Evolutionary conservation across 2,113 vertebrate genomes (phyloP), one percentile per base, ranked within the genome.

Genomic region (Sinosuthora webbiana): DNA sequence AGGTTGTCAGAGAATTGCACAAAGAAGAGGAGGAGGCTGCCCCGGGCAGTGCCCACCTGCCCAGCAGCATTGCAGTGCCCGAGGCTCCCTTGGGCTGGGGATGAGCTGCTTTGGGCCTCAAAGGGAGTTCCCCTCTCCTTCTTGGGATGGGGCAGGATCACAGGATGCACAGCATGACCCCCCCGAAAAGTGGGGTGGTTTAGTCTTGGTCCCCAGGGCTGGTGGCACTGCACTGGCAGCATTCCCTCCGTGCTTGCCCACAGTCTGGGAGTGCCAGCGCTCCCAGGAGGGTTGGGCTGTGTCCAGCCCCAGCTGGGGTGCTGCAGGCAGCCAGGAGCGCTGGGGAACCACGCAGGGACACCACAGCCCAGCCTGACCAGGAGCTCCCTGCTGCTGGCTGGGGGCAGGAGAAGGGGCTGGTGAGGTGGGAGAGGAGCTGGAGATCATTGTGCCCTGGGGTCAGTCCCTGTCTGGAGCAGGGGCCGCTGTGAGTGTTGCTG

Each of bases 91-190:
- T 78, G 62, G 84, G 68, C 70, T 90, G 89, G 83, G 92, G 87
- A 65, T 90, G 52, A 93, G 42, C 94, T 92, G 81, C 81, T 75
- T 78, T 83, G 83, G 89, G 87, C 59, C 39, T n/a, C 41, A 35
- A 14, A 64, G 67, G 92, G 87, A 44, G 64, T 21, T 91, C 50
- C 27, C 73, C 19, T 63, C 21, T 85, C 74, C 78, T 86, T 11
- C 37, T 71, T 4, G 14, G 19, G 21, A 0, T 44, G 55, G n/a
- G 59, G 13, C 63, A 28, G 69, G 87, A 13, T 20, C 35, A 37
- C 63, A 37, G 57, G 13, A 3, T 37, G 55, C 67, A 23, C 5
- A 11, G 75, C 23, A 3, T 0, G 15, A 4, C 33, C 3, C 31
- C 24, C 25, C 19, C n/a, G 45, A 24, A 0, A 7, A 53, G 31